phyloP scores from a whole-genome alignment of 2,113 vertebrate genomes.

The Peromyscus californicus region DNA sequence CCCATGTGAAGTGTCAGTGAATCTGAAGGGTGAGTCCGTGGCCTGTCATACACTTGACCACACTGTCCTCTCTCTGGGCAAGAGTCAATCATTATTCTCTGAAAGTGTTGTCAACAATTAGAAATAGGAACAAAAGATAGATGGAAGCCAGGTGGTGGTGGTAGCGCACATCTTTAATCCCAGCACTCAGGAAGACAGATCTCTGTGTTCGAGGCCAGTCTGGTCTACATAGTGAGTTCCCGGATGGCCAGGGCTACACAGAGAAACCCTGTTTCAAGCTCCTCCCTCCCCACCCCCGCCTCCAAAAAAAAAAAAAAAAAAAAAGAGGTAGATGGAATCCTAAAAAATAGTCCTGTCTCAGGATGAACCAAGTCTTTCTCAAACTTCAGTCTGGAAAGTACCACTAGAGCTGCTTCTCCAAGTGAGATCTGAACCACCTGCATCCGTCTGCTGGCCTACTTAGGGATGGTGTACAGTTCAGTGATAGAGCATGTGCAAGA shows the following conservation, averaged over 20 bases:
- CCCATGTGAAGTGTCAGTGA: neutral
- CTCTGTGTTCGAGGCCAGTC: neutral
- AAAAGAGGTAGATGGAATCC: neutral
- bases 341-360: neutral
- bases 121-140: constrained; percentile 14
- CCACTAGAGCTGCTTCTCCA: neutral
- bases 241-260: neutral
- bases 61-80: neutral
- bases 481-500: neutral
- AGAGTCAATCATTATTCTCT: constrained; percentile 19
- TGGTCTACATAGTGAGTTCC: neutral
- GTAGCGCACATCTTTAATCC: neutral
- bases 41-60: neutral
- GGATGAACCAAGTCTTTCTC: neutral
- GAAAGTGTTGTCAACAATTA: neutral
- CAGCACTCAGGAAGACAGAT: neutral
- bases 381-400: neutral
- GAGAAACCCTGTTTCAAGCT: neutral
- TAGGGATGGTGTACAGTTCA: neutral
- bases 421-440: neutral
- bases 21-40: neutral
- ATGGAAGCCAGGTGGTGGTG: neutral
- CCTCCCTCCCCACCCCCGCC: too few species aligned
- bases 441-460: neutral
- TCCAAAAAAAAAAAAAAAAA: too few species aligned